Evolutionary conservation across 2,888 invertebrate species (phyloP).

Genomic region (Cetonia aurata): DNA sequence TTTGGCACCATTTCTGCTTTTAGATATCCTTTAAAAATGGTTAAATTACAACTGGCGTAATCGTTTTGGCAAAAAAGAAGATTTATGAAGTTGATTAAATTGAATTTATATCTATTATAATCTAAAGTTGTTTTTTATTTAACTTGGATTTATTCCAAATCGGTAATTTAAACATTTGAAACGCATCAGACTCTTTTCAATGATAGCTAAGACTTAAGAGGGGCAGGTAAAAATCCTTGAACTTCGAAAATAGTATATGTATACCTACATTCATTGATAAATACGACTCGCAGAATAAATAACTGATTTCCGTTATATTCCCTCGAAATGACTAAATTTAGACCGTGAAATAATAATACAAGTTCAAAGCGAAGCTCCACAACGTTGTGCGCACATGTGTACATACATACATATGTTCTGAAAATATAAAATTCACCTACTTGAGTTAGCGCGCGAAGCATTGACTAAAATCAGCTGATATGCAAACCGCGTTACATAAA

Average conservation of each 20-base stretch:
- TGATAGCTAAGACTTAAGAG: neutral
- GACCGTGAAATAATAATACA: constrained; percentile 24
- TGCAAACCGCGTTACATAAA: constrained; percentile 37
- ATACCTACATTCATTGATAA: constrained; percentile 10
- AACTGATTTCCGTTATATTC: constrained; percentile 27
- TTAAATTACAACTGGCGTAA: too few species aligned
- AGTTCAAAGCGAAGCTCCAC: constrained; percentile 4
- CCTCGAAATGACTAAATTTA: constrained; percentile 3
- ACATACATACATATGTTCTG: too few species aligned
- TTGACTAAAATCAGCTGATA: constrained; percentile 40
- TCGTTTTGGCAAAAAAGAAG: too few species aligned
- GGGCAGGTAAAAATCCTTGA: constrained; percentile 16
- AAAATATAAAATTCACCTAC: constrained; percentile 25
- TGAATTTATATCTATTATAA: too few species aligned
- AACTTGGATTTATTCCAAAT: too few species aligned
- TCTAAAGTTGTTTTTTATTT: too few species aligned
- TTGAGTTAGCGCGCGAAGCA: constrained; percentile 12
- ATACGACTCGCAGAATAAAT: constrained; percentile 16
- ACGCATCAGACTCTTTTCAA: neutral
- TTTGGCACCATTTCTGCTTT: too few species aligned
- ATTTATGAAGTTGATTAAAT: too few species aligned
- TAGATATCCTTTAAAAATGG: too few species aligned
- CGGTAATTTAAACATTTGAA: too few species aligned
- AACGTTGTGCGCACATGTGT: neutral
- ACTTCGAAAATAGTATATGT: constrained; percentile 15